Percentiles rank a stretch among this genome's conserved stretches.
Evolutionary conservation across 37 sponge, comb jelly and placozoan species (phyloP).

Genomic region (Spongia lamella): DNA sequence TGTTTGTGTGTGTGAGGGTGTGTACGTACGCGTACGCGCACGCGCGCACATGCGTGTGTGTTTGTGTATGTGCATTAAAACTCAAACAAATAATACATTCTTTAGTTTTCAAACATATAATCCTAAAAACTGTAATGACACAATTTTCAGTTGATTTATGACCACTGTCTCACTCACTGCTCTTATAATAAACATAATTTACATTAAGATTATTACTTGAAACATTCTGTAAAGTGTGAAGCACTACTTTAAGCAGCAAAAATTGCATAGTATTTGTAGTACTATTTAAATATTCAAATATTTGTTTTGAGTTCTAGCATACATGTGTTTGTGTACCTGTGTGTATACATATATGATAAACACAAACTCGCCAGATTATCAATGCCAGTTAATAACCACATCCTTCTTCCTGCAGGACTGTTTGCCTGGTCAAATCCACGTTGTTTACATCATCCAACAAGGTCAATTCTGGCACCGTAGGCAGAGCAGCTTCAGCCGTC

Average conservation of each 20-base stretch:
- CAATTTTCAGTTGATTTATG: neutral
- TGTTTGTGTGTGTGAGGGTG: too few species aligned
- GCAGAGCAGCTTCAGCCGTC: constrained; percentile 36
- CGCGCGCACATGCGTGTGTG: too few species aligned
- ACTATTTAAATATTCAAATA: too few species aligned
- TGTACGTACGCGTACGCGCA: neutral
- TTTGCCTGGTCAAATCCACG: constrained; percentile 65
- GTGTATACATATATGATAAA: neutral
- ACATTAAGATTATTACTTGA: constrained; percentile 8
- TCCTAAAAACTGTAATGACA: too few species aligned
- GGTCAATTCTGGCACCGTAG: constrained; percentile 66
- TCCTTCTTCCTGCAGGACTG: constrained; percentile 34
- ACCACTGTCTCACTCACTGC: neutral
- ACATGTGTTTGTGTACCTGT: too few species aligned
- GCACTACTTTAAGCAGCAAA: too few species aligned
- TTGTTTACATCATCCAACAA: constrained; percentile 69
- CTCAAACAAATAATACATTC: too few species aligned
- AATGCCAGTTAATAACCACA: neutral
- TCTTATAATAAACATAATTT: neutral
- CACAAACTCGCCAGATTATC: neutral
- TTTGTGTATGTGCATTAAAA: too few species aligned
- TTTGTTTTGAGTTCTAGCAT: too few species aligned
- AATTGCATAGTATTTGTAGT: too few species aligned
- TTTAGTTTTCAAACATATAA: too few species aligned
- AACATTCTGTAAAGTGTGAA: too few species aligned